Evolutionary conservation across 2,888 invertebrate genomes (phyloP), one percentile per base, ranked within the genome.

Genomic region (Schizotus pectinicornis): DNA sequence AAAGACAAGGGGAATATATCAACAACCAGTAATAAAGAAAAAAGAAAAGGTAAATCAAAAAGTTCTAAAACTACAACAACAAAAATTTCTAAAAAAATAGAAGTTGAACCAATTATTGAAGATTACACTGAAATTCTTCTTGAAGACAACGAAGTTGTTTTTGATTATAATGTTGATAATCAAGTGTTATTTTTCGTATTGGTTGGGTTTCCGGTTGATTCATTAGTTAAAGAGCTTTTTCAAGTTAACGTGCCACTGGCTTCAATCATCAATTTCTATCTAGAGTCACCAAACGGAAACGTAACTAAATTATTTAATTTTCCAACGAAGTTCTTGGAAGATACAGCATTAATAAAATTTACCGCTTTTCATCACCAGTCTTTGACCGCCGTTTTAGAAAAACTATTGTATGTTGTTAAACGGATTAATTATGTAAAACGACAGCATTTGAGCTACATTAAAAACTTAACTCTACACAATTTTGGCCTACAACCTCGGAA

Each of bases 101-200:
- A 56, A 11, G 46, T 55, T 22, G 22, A 22, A 5, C 22, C 22
- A 31, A 46, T 54, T 14, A 43, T 61, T 30, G 60, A 58, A 6
- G 69, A 69, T 56, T 68, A 64, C 48, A 66, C 64, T 1, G 39
- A 56, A 9, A 60, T 67, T 32, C 52, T 58, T 7, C 33, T 72
- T 30, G 60, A 62, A 35, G 63, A 68, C 31, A 63, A 62, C 22
- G 69, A 66, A 33, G 56, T 72, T 13, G 57, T 67, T 42, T 67
- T 68, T 46, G 70, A 70, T 35, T 68, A 71, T 43, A 65, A 70
- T 35, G 61, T 71, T 33, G 67, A 64, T 35, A 65, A 72, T 42
- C 67, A 71, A 32, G 59, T 71, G 2, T 62, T 57, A 52, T 71
- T 69, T 53, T 71, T 69, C 42, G 66, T 70, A n/a, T 59, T 74